These are phyloP conservation scores for Falco rusticolus DNA, from an alignment of 2,797 vertebrate genomes.

Conservation along the genomic window DNA sequence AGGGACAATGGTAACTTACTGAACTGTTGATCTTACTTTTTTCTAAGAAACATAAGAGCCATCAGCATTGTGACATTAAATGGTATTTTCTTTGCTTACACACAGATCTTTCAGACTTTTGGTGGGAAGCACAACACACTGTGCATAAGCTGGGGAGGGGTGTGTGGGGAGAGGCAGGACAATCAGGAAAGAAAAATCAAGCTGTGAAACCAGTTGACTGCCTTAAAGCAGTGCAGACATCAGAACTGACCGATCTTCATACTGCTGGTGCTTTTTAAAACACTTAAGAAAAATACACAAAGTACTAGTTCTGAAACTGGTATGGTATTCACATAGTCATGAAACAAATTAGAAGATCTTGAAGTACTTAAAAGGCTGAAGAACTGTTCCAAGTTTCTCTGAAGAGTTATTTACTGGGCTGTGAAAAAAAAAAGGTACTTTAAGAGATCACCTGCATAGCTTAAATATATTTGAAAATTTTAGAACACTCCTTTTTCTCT, in stretches of 20 bases:
- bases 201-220: neutral
- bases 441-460: neutral
- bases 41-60: neutral
- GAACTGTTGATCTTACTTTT: neutral
- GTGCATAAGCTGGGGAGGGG: accelerated
- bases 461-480: neutral
- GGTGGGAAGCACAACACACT: neutral
- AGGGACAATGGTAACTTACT: neutral
- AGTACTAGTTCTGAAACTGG: neutral
- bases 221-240: neutral
- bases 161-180: neutral
- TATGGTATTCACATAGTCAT: neutral
- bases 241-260: neutral
- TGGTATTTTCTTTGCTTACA: neutral
- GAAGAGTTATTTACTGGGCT: neutral
- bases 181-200: neutral
- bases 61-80: neutral
- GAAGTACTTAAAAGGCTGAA: neutral
- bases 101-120: neutral
- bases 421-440: neutral
- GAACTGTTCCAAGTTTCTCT: neutral
- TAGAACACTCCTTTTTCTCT: neutral
- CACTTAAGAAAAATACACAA: neutral
- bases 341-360: neutral
- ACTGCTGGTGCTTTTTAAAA: neutral